Conservation (phyloP, 2,797 vertebrate genomes). For the Sebastes dallii region DNA sequence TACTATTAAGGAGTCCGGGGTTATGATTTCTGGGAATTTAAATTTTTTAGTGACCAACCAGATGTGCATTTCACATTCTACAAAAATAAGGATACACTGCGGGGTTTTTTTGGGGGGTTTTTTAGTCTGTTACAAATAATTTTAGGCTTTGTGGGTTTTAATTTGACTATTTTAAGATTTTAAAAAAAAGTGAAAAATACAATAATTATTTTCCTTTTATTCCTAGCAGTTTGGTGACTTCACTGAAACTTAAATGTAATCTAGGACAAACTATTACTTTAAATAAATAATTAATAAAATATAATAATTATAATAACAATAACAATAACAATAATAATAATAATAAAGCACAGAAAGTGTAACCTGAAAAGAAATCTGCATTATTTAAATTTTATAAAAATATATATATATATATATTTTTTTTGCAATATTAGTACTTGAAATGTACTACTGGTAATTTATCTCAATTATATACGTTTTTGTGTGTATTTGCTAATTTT, state of each 20-base stretch:
- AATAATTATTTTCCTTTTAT: neutral
- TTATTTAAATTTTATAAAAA: neutral
- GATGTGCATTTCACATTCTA: neutral
- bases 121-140: neutral
- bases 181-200: neutral
- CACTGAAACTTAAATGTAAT: neutral
- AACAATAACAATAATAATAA: too few species aligned
- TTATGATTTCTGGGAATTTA: neutral
- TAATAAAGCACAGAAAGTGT: neutral
- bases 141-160: neutral
- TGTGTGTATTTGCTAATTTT: too few species aligned
- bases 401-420: too few species aligned
- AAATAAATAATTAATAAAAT: neutral
- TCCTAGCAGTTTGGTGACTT: neutral
- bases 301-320: too few species aligned
- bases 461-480: too few species aligned
- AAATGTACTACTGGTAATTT: too few species aligned
- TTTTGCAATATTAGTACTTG: neutral
- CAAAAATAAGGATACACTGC: neutral
- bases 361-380: neutral
- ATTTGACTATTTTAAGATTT: neutral
- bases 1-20: accelerated
- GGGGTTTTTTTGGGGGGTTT: neutral
- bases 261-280: neutral
- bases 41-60: neutral